phyloP scores from a whole-genome alignment of 2,113 vertebrate genomes.

The Telmatochromis sp. region DNA sequence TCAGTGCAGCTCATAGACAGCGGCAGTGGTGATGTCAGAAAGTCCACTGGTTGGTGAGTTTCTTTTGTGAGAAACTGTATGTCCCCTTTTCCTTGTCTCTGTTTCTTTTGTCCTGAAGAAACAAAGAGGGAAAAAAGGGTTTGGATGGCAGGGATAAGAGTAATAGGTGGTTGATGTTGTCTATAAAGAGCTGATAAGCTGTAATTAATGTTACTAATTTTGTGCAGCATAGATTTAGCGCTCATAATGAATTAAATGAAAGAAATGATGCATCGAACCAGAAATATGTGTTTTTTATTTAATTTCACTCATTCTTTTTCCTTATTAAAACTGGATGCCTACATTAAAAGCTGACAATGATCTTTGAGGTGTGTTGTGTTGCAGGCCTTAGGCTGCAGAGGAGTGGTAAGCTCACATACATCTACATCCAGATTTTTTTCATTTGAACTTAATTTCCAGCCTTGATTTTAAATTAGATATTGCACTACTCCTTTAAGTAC shows the following conservation, averaged over 20 bases:
- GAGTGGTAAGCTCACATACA: background rate
- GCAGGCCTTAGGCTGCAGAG: background rate
- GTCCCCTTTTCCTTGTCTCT: conserved; percentile 16
- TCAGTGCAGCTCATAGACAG: conserved; percentile 48
- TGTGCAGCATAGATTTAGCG: background rate
- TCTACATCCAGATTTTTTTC: background rate
- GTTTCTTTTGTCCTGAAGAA: conserved; percentile 37
- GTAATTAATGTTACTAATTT: background rate
- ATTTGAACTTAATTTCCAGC: background rate
- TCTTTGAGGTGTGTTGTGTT: background rate
- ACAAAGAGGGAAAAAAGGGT: background rate
- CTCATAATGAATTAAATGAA: background rate
- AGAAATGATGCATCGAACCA: background rate
- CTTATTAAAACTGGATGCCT: background rate
- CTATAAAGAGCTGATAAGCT: background rate
- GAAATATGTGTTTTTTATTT: background rate
- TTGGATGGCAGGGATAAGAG: background rate
- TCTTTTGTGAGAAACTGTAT: background rate
- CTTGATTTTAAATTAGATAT: no score
- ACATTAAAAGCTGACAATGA: background rate
- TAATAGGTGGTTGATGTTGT: background rate
- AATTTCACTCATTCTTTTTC: background rate
- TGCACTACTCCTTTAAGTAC: no score
- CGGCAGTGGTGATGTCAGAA: conserved; percentile 10
- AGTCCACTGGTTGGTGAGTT: background rate